A percentile compares a stretch with the other conserved stretches of the same genome.
Evolutionary conservation across 2,888 invertebrate genomes (phyloP).

Genomic region (Apamea epomidion): DNA sequence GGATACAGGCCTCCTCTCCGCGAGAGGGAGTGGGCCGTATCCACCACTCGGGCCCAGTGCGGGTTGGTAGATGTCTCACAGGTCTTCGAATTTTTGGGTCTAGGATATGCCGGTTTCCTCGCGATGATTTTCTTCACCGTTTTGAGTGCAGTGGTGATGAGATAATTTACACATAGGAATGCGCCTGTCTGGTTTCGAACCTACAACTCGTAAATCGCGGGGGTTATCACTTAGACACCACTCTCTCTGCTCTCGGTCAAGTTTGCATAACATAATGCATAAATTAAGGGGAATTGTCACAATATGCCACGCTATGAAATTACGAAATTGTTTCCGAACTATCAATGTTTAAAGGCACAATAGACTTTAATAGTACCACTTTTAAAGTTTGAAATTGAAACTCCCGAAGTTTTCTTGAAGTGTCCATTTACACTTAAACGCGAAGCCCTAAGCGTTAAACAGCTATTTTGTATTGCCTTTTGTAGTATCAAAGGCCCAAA

Average conservation of each 20-base stretch:
- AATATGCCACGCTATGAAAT: background rate
- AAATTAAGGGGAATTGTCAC: background rate
- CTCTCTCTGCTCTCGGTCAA: background rate
- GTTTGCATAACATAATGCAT: background rate
- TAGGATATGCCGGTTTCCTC: too few relatives aligned
- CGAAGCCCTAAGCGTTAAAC: constrained; percentile 14
- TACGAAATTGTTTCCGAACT: constrained; percentile 1
- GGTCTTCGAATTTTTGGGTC: too few relatives aligned
- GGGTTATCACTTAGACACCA: too few relatives aligned
- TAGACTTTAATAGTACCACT: constrained; percentile 2
- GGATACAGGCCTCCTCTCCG: too few relatives aligned
- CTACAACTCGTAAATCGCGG: too few relatives aligned
- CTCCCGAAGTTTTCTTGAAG: constrained; percentile 16
- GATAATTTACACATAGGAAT: too few relatives aligned
- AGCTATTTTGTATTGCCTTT: constrained; percentile 9
- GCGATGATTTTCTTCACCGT: too few relatives aligned
- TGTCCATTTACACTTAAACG: constrained; percentile 18
- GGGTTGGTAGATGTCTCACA: too few relatives aligned
- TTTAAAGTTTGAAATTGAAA: constrained; percentile 22
- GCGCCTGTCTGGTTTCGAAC: too few relatives aligned
- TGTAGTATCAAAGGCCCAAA: constrained; percentile 5
- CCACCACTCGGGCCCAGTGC: too few relatives aligned
- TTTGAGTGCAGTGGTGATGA: too few relatives aligned
- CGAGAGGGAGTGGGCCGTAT: too few relatives aligned
- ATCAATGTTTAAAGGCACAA: background rate